Conservation (phyloP, 2,113 vertebrate species). For the Taurulus bubalis region DNA sequence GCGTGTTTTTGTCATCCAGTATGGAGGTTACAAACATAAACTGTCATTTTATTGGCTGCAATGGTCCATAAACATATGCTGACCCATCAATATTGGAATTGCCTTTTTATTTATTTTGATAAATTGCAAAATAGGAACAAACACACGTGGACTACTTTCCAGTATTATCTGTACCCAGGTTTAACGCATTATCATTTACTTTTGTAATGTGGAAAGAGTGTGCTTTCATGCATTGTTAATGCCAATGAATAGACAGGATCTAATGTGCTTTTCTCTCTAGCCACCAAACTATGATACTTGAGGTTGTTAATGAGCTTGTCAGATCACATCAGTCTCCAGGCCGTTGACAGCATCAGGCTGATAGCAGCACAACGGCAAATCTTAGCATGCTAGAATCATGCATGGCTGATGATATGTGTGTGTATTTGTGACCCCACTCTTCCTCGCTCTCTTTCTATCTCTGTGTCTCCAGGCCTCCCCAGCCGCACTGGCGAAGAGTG, state of each 20-base stretch:
- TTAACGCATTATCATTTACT: neutral
- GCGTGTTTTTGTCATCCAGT: neutral
- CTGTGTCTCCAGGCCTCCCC: slow-evolving; percentile 90
- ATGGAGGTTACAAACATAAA: neutral
- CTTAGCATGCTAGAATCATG: neutral
- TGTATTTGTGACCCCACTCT: slow-evolving; percentile 58
- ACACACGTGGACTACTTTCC: neutral
- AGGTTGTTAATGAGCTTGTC: slow-evolving; percentile 49
- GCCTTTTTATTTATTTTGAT: neutral
- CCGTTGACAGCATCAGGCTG: slow-evolving; percentile 41
- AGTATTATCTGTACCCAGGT: neutral
- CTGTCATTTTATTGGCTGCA: neutral
- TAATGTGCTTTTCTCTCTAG: slow-evolving; percentile 7
- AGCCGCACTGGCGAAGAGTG: slow-evolving; percentile 96
- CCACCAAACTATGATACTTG: slow-evolving; percentile 2
- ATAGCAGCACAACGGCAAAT: slow-evolving; percentile 22
- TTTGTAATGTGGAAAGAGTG: neutral
- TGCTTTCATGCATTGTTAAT: neutral
- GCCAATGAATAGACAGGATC: neutral
- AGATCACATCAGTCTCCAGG: slow-evolving; percentile 54
- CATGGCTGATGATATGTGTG: slow-evolving; percentile 33
- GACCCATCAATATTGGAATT: neutral
- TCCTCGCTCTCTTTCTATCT: slow-evolving; percentile 74
- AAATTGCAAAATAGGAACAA: neutral
- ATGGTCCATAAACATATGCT: neutral